phyloP scores from a whole-genome alignment of 2,888 invertebrate genomes.

The Serripes groenlandicus region DNA sequence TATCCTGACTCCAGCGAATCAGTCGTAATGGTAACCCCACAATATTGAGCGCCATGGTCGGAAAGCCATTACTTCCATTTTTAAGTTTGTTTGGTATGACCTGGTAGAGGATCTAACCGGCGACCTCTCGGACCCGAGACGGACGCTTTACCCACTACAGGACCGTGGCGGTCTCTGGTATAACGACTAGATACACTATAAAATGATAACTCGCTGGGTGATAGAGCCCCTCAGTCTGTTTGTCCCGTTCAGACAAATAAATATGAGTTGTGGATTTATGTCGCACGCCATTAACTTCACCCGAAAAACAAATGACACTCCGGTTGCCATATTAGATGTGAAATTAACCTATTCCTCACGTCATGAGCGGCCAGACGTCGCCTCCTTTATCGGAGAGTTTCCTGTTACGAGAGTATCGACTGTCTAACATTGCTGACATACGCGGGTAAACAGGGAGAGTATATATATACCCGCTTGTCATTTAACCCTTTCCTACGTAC shows the following conservation, averaged over 20 bases:
- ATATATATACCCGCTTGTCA: background rate
- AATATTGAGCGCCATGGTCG: no score
- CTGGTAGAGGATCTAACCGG: no score
- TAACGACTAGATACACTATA: no score
- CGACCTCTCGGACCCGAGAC: no score
- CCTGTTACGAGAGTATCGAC: slow-evolving; percentile 17
- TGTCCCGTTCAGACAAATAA: background rate
- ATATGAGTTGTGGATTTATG: slow-evolving; percentile 45
- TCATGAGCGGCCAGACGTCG: slow-evolving; percentile 62
- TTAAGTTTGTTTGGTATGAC: no score
- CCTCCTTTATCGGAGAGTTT: slow-evolving; percentile 64
- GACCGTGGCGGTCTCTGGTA: no score
- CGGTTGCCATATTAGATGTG: slow-evolving; percentile 66
- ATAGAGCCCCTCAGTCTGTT: background rate
- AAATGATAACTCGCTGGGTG: no score
- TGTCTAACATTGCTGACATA: slow-evolving; percentile 45
- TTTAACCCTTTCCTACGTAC: no score
- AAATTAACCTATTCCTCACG: slow-evolving; percentile 69
- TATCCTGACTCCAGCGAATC: no score
- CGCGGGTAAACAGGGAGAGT: slow-evolving; percentile 47
- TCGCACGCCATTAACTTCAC: slow-evolving; percentile 57
- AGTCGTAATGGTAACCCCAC: no score
- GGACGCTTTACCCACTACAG: no score
- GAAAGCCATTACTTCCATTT: no score
- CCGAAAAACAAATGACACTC: slow-evolving; percentile 67